A percentile compares a stretch with the other conserved stretches of the same genome.
phyloP scores from a whole-genome alignment of 1,140 invertebrate species.

The Zaprionus lachaisei region DNA sequence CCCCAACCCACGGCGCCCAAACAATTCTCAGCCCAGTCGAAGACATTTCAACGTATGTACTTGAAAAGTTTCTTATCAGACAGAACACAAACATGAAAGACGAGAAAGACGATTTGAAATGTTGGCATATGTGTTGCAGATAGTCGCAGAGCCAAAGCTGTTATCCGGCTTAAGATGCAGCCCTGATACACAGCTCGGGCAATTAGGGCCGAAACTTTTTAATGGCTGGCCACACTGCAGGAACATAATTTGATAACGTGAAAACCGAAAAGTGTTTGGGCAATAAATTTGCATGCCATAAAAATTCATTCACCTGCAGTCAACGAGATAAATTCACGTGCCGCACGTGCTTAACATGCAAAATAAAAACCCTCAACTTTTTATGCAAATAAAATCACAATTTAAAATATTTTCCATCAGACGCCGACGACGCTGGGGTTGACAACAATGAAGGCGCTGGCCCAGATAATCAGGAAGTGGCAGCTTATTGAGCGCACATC shows the following conservation, averaged over 20 bases:
- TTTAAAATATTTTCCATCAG: conserved; percentile 58
- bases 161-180: conserved; percentile 8
- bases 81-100: conserved; percentile 29
- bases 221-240: conserved; percentile 50
- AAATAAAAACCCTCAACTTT: conserved; percentile 47
- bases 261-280: conserved; percentile 32
- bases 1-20: not conserved
- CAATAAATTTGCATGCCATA: conserved; percentile 71
- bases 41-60: conserved; percentile 41
- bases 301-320: conserved; percentile 57
- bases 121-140: conserved; percentile 58
- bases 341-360: conserved; percentile 58
- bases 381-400: conserved; percentile 22
- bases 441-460: conserved; percentile 54
- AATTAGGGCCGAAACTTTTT: conserved; percentile 73
- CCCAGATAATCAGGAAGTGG: conserved; percentile 76
- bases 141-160: not conserved
- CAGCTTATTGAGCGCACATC: conserved; percentile 75
- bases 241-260: conserved; percentile 64
- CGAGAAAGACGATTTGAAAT: conserved; percentile 42
- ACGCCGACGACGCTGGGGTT: conserved; percentile 17
- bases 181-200: conserved; percentile 26
- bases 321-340: conserved; percentile 53
- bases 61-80: conserved; percentile 74
- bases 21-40: not conserved